phyloP scores from a whole-genome alignment of 2,797 vertebrate genomes.

The Gouania willdenowi region DNA sequence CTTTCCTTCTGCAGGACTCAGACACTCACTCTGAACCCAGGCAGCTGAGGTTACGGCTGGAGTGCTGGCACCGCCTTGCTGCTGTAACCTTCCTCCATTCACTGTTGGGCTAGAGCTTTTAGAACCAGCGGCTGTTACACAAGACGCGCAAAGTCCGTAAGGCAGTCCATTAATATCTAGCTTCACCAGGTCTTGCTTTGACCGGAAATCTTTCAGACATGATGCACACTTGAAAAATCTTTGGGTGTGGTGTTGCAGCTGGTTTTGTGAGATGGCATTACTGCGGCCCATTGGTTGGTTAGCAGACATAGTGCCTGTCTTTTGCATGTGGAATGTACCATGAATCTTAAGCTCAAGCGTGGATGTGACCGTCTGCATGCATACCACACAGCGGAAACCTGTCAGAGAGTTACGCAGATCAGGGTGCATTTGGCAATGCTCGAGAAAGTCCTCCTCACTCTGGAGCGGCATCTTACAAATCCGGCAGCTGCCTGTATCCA shows the following conservation, averaged over 20 bases:
- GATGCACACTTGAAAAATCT: slow-evolving; percentile 95
- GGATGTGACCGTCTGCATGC: slow-evolving; percentile 99
- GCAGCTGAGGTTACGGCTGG: slow-evolving; percentile 65
- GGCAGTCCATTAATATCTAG: slow-evolving; percentile 96
- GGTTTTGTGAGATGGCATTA: slow-evolving; percentile 66
- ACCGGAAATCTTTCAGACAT: slow-evolving; percentile 96
- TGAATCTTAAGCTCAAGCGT: slow-evolving; percentile 99
- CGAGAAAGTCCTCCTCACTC: slow-evolving; percentile 96
- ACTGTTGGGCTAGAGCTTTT: slow-evolving; percentile 85
- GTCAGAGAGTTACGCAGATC: slow-evolving; percentile 97
- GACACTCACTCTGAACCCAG: slow-evolving; percentile 85
- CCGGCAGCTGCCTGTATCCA: slow-evolving; percentile 97
- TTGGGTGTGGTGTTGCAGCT: slow-evolving; percentile 81
- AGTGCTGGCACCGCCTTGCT: slow-evolving; percentile 58
- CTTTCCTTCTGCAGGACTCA: slow-evolving; percentile 87
- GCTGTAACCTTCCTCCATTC: slow-evolving; percentile 74
- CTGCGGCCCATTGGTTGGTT: slow-evolving; percentile 69
- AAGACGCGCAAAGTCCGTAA: slow-evolving; percentile 91
- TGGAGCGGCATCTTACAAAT: slow-evolving; percentile 99
- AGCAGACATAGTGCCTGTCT: slow-evolving; percentile 83
- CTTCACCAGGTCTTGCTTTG: slow-evolving; percentile 94
- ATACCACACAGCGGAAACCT: slow-evolving; percentile 97
- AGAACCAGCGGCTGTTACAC: slow-evolving; percentile 87
- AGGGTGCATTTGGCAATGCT: slow-evolving; percentile 99
- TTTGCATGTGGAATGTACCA: slow-evolving; percentile 99